Percentiles rank a stretch among this genome's conserved stretches.
phyloP scores from a whole-genome alignment of 1,140 invertebrate genomes.

The Halesus radiatus region DNA sequence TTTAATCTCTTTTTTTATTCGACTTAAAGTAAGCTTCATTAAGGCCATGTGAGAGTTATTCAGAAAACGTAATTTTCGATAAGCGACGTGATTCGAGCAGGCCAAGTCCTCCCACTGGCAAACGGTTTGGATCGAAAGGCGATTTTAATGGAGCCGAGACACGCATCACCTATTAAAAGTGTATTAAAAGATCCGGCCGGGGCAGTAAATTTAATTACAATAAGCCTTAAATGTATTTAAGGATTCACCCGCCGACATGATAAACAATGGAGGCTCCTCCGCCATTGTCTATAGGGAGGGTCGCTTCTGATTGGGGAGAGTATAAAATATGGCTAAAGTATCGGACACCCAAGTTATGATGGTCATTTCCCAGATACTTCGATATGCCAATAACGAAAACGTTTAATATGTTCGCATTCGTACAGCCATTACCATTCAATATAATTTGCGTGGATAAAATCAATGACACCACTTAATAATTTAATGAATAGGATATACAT shows the following conservation, averaged over 20 bases:
- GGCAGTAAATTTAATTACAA: conserved; percentile 55
- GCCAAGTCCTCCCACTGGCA: not conserved
- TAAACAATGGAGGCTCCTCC: conserved; percentile 2
- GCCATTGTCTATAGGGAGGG: not conserved
- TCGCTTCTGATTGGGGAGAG: conserved; percentile 1
- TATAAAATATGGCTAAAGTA: not conserved
- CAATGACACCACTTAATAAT: too few species aligned
- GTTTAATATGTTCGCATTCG: too few species aligned
- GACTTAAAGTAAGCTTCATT: not conserved
- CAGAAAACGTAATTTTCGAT: conserved; percentile 32
- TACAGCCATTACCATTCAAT: too few species aligned
- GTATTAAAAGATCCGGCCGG: conserved; percentile 49
- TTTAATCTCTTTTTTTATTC: not conserved
- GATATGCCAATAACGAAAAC: too few species aligned
- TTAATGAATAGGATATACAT: too few species aligned
- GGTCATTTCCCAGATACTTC: too few species aligned
- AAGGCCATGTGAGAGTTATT: not conserved
- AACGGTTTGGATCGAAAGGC: conserved; percentile 30
- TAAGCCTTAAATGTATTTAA: conserved; percentile 38
- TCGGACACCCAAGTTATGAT: too few species aligned
- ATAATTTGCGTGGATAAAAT: too few species aligned
- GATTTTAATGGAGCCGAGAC: conserved; percentile 50
- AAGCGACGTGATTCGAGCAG: conserved; percentile 26
- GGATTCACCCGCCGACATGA: conserved; percentile 30
- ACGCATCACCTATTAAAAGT: conserved; percentile 57